phyloP scores from a whole-genome alignment of 2,113 vertebrate species.

The Pycnonotus jocosus region DNA sequence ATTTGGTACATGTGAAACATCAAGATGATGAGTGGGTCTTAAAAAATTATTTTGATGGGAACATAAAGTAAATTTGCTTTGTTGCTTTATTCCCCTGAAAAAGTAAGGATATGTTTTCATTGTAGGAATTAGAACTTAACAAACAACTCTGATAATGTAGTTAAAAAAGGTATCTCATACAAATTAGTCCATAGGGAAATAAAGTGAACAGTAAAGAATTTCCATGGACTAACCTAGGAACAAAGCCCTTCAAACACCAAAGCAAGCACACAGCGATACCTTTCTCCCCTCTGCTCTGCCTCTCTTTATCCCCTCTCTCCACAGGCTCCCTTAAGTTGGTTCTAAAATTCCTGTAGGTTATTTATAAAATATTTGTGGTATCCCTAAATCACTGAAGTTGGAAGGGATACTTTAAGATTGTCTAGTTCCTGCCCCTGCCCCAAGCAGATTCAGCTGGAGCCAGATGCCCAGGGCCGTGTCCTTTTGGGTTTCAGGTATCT shows the following conservation, averaged over 20 bases:
- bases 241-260: not conserved
- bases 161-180: not conserved
- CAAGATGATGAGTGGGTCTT: not conserved
- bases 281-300: not conserved
- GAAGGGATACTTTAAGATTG: not conserved
- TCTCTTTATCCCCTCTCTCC: not conserved
- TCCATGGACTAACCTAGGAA: not conserved
- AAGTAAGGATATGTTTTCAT: not conserved
- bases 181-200: conserved; percentile 10
- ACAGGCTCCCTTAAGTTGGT: not conserved
- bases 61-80: not conserved
- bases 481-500: not conserved
- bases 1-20: not conserved
- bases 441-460: not conserved
- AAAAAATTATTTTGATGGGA: not conserved
- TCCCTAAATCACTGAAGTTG: not conserved
- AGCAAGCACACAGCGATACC: not conserved
- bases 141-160: not conserved
- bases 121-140: not conserved
- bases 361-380: not conserved
- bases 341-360: not conserved
- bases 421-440: not conserved
- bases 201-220: not conserved
- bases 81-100: not conserved
- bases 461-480: not conserved